Base-by-base conservation (phyloP, 2,797 vertebrate genomes). In the Pipistrellus pipistrellus region DNA sequence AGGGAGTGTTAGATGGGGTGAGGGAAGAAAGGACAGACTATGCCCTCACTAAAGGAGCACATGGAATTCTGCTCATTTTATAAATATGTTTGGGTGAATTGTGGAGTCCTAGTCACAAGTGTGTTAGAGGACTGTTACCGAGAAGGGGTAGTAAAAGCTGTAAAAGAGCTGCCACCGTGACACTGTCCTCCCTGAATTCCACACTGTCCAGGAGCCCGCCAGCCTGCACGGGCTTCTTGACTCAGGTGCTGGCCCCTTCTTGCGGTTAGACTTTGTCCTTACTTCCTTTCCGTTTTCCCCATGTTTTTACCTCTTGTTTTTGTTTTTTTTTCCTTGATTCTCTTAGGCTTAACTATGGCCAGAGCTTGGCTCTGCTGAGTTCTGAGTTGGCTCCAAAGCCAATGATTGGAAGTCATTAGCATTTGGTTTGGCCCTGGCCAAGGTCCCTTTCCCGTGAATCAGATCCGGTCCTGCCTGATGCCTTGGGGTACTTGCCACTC, bases 331-430 rank as follows among this genome's bases (percentile, higher is more conserved):
- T 93, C 57, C 76, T 89, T 72, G 38, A 48, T 72, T 64, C 46
- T 30, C 88, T 85, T 53, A 69, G 32, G 1, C 81, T 92, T 21
- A 30, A 10, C 10, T 82, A 6, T 32, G 55, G 71, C 55, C 57
- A 87, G 72, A 46, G 0, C 46, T 17, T n/a, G 81, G 75, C 64
- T 78, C 48, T 41, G 0, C 0, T 20, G 75, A 84, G 88, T 88
- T 85, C 69, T 0, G 0, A 44, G 62, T 87, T 87, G 93, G 73
- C 85, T 87, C 72, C 78, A 89, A 82, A 83, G n/a, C 71, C 9
- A 38, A 9, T 84, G 90, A 83, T 38, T 97, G 95, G 64, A 93
- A 93, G 71, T 14, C 48, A 21, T 0, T 88, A 71, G 89, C 1
- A 0, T 76, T 86, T 94, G 87, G 72, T 38, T 0, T 4, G 32